Base-by-base conservation (phyloP, 2,113 vertebrate genomes). In the Cathartes aura region DNA sequence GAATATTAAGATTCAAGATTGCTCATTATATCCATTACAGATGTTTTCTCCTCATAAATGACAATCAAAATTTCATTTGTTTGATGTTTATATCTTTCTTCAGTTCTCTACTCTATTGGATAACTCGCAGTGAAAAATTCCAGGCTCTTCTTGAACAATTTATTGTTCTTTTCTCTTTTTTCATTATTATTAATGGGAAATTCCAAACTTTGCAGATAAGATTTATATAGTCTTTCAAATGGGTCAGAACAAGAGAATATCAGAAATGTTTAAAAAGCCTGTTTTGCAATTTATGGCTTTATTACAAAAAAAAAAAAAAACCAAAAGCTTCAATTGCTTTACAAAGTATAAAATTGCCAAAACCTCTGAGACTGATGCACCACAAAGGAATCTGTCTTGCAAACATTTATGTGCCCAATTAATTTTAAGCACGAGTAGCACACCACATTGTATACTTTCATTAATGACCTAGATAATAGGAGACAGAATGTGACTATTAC, bases 11-110 rank as follows among this genome's bases (percentile, higher is more conserved):
- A 97, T 93, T 89, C 93, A 79, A 94, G 97, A 97, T 96, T 93
- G 78, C 81, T 93, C 7, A 19, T 85, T 96, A 94, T 95, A 97
- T 97, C 96, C 92, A 97, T 95, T 97, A 97, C 97, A 97, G 97
- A 97, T 97, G 96, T 96, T 96, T 94, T 95, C 84, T 89, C 95
- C 96, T 96, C 97, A 90, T 97, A 97, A 97, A 97, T 93, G 97
- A 95, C 97, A 96, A 96, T 96, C 91, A 96, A 89, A 97, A 91
- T 93, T 94, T 96, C 84, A 94, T 97, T 97, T 93, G 96, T 89
- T 96, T 96, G 87, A 96, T 94, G 97, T 96, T 97, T 94, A 95
- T 89, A 92, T 95, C 94, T 96, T 94, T 90, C 60, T 72, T 96
- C 93, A 87, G 64, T 87, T 89, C 89, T 94, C 76, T 89, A 87